Evolutionary conservation across 2,888 invertebrate species (phyloP), one percentile per base, ranked within the genome.

Genomic region (Diaperis boleti): DNA sequence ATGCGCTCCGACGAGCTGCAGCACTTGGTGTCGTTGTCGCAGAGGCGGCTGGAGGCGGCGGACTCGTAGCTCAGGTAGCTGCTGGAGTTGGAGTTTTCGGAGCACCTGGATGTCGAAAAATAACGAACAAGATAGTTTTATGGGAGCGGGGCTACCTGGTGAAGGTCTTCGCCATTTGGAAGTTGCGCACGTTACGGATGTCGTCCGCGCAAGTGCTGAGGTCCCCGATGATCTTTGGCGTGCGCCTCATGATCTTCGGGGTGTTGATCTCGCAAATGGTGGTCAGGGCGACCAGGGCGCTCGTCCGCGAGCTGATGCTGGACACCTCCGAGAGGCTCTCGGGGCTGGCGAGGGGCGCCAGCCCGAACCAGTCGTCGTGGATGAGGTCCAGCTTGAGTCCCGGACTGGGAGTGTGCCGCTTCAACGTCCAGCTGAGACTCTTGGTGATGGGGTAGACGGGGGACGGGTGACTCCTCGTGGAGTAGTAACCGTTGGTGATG

Each of bases 271-370:
- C 45, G 11, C 42, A 45, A 15, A 50, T 10, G 0, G 55, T 45
- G 3, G 54, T 42, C 11, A 54, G 64, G 1, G 31, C 33, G 4
- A 85, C 84, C 42, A 86, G 83, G 52, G 87, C 82, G 68, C 88
- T 88, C 14, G 88, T 85, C 65, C 89, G 84, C 15, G 92, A 91
- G 70, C 89, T 88, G 55, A 91, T 86, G 76, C 91, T 91, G 1
- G 92, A 92, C n/a, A 91, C 86, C 77, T 92, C 92, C 0, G 92
- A 92, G 8, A 94, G 80, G 0, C 91, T 92, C 78, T 94, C 93
- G 0, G 93, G 92, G 50, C 92, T 92, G 6, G 94, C 94, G 14
- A 94, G 77, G 0, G 94, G 93, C 0, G 93, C 94, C 63, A 88
- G 80, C 0, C 89, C 88, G 66, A 87, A 83, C 88, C 88, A 89